Evolutionary conservation across 1,140 invertebrate genomes (phyloP).

Genomic region (Aricia agestis): DNA sequence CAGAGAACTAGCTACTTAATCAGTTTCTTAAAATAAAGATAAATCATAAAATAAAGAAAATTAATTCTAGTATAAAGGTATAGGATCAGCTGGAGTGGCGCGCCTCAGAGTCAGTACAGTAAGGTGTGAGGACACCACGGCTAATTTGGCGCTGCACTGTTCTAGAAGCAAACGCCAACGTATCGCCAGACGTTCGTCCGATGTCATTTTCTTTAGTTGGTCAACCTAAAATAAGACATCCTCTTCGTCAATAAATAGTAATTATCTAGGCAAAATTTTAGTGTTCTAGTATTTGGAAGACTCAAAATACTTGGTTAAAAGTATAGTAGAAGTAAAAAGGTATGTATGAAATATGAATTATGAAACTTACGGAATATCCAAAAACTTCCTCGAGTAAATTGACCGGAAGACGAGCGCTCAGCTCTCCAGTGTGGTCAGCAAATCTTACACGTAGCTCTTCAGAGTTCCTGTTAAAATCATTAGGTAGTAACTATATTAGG

Average conservation of each 20-base stretch:
- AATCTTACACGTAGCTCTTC: conserved; percentile 56
- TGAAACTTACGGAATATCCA: conserved; percentile 52
- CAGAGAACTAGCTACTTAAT: too few species aligned
- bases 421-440: conserved; percentile 61
- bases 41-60: too few species aligned
- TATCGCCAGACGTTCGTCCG: conserved; percentile 41
- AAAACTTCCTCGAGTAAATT: conserved; percentile 49
- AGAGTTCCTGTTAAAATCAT: conserved; percentile 23
- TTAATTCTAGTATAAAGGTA: conserved; percentile 50
- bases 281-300: too few species aligned
- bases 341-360: too few species aligned
- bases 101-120: conserved; percentile 47
- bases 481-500: too few species aligned
- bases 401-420: conserved; percentile 49
- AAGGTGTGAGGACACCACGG: conserved; percentile 46
- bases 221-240: conserved; percentile 31
- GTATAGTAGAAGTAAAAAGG: too few species aligned
- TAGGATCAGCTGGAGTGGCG: conserved; percentile 55
- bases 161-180: conserved; percentile 57
- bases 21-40: too few species aligned
- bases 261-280: too few species aligned
- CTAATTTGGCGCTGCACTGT: conserved; percentile 51
- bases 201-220: conserved; percentile 44
- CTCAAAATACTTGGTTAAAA: too few species aligned
- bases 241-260: too few species aligned